Evolutionary conservation across 2,113 vertebrate genomes (phyloP).

Genomic region (Turnix velox): DNA sequence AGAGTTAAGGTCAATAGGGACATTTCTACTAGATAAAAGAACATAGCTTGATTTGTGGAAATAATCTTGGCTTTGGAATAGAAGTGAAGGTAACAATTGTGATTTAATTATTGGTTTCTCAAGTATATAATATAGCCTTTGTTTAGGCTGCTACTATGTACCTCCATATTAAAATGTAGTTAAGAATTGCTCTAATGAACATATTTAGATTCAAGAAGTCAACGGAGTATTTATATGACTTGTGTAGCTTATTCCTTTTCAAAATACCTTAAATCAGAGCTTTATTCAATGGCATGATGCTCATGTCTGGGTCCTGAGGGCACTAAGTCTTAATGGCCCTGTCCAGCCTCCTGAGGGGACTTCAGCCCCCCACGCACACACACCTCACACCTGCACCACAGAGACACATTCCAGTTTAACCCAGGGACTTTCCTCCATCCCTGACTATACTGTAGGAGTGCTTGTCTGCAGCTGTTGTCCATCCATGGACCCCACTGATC

Average conservation of each 20-base stretch:
- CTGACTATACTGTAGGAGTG: background rate
- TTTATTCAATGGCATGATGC: background rate
- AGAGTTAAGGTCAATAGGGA: background rate
- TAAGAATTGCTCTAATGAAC: background rate
- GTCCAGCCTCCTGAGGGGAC: no score
- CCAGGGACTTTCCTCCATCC: fast-evolving
- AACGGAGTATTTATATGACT: background rate
- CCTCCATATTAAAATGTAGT: background rate
- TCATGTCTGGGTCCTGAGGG: no score
- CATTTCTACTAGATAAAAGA: background rate
- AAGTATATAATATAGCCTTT: background rate
- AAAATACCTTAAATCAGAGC: background rate
- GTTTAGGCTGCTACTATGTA: background rate
- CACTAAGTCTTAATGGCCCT: background rate
- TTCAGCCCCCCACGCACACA: background rate
- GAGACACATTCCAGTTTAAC: background rate
- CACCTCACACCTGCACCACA: background rate
- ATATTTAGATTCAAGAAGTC: background rate
- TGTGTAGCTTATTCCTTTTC: background rate
- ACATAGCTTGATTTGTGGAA: background rate
- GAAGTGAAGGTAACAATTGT: background rate
- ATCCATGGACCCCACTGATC: background rate
- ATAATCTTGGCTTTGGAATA: background rate
- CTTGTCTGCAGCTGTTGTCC: background rate
- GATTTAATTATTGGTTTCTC: background rate